Evolutionary conservation across 2,888 invertebrate genomes (phyloP), one percentile per base, ranked within the genome.

Genomic region (Sipha maydis): DNA sequence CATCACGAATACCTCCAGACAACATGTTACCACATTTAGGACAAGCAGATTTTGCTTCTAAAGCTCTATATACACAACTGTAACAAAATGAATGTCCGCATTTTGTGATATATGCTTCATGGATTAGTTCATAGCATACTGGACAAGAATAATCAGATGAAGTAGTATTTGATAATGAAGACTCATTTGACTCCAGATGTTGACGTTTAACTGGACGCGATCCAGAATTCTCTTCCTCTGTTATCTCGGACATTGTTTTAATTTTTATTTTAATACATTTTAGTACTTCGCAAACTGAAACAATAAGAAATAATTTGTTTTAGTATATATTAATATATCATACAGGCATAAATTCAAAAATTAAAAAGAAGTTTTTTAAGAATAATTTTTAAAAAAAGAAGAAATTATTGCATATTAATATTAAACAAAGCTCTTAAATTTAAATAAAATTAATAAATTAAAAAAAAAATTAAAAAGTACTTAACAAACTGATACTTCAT

Each of bases 81-180:
- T 94, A 95, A 92, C 98, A 98, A 93, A 97, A 98, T 1, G 97
- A 97, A 92, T 98, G 98, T 0, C 98, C 98, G 92, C 98, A 98
- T 90, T 95, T 95, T 0, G 97, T 97, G 91, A 98, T 97, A 92
- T 97, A 95, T 0, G 98, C 97, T 92, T 97, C 97, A 90, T 95
- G 95, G 89, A 98, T 96, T 80, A 96, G 93, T 92, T 97, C 96
- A 92, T 97, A 96, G 92, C 98, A 98, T 85, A 97, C 95, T 0
- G 97, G 96, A 91, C 97, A 96, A 84, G 94, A 92, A 90, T 90
- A 91, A 91, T 95, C 95, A 38, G 80, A 80, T 11, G 86, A 79
- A 38, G 77, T 56, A 71, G 69, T 83, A 90, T 94, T 93, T 91
- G 94, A 94, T 25, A 94, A 93, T 28, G 34, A 78, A 38, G 31